A percentile compares a stretch with the other conserved stretches of the same genome.
Conservation (phyloP, 2,888 invertebrate species). For the Agonopterix alstromeriana region DNA sequence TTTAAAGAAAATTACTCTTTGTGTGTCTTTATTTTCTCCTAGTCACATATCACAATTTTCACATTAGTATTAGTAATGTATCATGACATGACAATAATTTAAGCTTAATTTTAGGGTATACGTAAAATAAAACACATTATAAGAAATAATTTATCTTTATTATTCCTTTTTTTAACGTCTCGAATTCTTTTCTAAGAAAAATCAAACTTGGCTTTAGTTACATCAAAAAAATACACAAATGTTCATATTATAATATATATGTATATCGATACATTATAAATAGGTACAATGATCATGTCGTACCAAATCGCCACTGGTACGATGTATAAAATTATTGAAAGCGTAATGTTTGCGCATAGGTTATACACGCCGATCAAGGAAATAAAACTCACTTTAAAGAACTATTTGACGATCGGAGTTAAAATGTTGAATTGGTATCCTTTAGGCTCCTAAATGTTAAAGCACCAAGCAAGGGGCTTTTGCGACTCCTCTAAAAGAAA, state of each 20-base stretch:
- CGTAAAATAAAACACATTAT: conserved; percentile 62
- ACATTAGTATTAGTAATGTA: not conserved
- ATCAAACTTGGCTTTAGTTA: conserved; percentile 74
- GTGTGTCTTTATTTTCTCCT: conserved; percentile 2
- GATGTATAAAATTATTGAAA: conserved; percentile 26
- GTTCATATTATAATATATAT: conserved; percentile 32
- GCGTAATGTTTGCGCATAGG: conserved; percentile 26
- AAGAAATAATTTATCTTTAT: conserved; percentile 75
- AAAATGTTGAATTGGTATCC: too few species aligned
- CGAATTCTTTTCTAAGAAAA: conserved; percentile 72
- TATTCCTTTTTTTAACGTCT: conserved; percentile 70
- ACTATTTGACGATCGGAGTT: too few species aligned
- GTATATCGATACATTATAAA: conserved; percentile 58
- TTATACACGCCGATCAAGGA: not conserved
- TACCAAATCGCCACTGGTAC: conserved; percentile 46
- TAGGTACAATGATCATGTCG: conserved; percentile 38
- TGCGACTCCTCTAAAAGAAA: too few species aligned
- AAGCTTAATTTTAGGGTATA: conserved; percentile 1
- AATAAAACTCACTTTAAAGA: too few species aligned
- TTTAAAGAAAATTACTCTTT: too few species aligned
- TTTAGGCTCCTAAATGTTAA: too few species aligned
- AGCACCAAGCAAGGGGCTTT: too few species aligned
- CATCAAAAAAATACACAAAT: conserved; percentile 75
- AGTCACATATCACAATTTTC: conserved; percentile 8
- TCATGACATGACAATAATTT: conserved; percentile 4